phyloP scores from a whole-genome alignment of 1,140 invertebrate species.

The Pentalonia nigronervosa region DNA sequence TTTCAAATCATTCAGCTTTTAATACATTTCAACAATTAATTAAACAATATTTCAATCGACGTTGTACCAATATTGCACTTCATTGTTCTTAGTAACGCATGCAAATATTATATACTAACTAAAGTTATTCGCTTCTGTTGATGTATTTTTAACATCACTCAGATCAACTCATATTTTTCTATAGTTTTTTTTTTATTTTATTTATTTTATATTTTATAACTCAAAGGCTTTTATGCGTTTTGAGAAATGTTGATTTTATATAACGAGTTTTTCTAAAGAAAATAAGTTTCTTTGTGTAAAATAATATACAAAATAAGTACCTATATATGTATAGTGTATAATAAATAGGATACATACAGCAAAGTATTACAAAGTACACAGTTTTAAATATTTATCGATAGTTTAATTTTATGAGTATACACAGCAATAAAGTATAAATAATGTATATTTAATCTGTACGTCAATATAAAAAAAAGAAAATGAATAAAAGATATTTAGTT shows the following conservation, averaged over 20 bases:
- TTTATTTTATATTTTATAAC: conserved; percentile 11
- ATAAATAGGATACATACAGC: not conserved
- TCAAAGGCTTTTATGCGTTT: not conserved
- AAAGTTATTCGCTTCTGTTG: not conserved
- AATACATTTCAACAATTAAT: not conserved
- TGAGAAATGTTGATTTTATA: conserved; percentile 17
- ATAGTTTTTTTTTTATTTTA: not conserved
- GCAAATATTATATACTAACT: not conserved
- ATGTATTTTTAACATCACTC: not conserved
- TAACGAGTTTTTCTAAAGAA: not conserved
- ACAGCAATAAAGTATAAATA: not conserved
- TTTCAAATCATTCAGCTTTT: not conserved
- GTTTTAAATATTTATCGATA: not conserved
- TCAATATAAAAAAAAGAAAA: not conserved
- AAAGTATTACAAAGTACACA: not conserved
- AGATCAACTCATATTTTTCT: not conserved
- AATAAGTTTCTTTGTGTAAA: conserved; percentile 10
- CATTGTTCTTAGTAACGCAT: not conserved
- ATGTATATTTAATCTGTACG: not conserved
- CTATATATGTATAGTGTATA: not conserved
- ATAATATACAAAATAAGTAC: not conserved
- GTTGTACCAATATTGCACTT: not conserved
- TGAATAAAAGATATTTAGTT: not conserved
- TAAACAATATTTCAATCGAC: not conserved
- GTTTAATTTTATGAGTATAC: not conserved